These are phyloP conservation scores for Taeniopygia guttata DNA, from an alignment of 2,797 vertebrate genomes.

Conservation along the genomic window DNA sequence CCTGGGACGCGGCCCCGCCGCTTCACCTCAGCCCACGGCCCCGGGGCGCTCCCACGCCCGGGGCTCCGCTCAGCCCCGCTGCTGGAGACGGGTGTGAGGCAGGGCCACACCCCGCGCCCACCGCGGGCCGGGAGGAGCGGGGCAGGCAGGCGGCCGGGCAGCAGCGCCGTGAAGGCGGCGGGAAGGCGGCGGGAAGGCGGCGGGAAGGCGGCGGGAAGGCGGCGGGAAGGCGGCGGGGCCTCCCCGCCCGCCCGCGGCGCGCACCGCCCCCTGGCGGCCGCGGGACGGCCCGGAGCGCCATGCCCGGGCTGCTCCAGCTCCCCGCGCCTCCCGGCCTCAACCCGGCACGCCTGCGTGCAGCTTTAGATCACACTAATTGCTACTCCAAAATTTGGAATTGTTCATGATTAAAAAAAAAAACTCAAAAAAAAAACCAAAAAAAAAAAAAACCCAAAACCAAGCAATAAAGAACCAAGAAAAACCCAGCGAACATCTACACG, in stretches of 20 bases:
- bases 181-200: too few relatives aligned
- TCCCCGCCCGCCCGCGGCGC: neutral
- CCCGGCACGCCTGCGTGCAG: too few relatives aligned
- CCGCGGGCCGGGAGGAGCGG: too few relatives aligned
- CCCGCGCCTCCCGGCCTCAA: neutral
- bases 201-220: neutral
- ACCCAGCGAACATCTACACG: too few relatives aligned
- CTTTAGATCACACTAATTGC: too few relatives aligned
- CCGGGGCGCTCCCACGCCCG: neutral
- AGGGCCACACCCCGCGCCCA: neutral
- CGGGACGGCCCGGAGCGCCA: neutral
- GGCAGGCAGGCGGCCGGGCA: neutral
- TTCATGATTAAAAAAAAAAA: neutral
- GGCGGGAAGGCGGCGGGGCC: too few relatives aligned
- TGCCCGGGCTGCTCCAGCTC: neutral
- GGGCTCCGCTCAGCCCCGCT: fast-evolving
- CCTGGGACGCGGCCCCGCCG: neutral
- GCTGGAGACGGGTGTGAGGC: fast-evolving
- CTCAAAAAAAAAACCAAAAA: neutral
- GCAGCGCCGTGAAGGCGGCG: fast-evolving
- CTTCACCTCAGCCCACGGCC: neutral
- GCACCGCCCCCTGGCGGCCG: neutral
- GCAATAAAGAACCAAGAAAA: neutral
- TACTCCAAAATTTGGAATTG: too few relatives aligned
- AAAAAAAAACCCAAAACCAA: too few relatives aligned